These are phyloP conservation scores for Nasonia vitripennis DNA, from an alignment of 1,140 invertebrate genomes.

Conservation along the genomic window DNA sequence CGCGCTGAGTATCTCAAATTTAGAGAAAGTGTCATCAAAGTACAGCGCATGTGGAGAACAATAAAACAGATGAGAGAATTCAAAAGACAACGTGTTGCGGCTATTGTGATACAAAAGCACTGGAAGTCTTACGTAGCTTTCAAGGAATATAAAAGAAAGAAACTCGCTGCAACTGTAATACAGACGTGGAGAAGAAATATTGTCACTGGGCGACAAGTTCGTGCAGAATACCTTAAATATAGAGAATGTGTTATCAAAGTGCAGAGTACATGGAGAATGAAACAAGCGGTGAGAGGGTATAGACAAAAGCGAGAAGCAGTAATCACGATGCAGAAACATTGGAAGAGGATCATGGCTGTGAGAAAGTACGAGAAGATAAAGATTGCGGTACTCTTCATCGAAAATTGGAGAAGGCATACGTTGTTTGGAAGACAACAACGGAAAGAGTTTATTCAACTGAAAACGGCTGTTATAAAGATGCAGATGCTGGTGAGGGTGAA, in stretches of 20 bases:
- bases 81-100: neutral
- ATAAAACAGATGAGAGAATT: slow-evolving; percentile 24
- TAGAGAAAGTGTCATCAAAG: neutral
- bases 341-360: slow-evolving; percentile 53
- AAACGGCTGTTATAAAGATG: slow-evolving; percentile 63
- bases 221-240: slow-evolving; percentile 18
- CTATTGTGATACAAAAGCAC: slow-evolving; percentile 60
- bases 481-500: slow-evolving; percentile 63
- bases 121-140: slow-evolving; percentile 56
- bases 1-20: slow-evolving; percentile 44
- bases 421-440: slow-evolving; percentile 54
- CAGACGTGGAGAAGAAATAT: slow-evolving; percentile 53
- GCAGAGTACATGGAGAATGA: slow-evolving; percentile 54
- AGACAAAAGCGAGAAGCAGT: slow-evolving; percentile 17
- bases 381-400: slow-evolving; percentile 59
- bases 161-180: slow-evolving; percentile 12
- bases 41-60: slow-evolving; percentile 53
- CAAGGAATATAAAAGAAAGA: slow-evolving; percentile 36
- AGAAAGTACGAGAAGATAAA: slow-evolving; percentile 54
- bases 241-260: slow-evolving; percentile 25
- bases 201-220: too few relatives aligned
- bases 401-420: slow-evolving; percentile 60
- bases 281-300: slow-evolving; percentile 8
- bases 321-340: slow-evolving; percentile 63
- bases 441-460: slow-evolving; percentile 59